Percentiles rank a stretch among this genome's conserved stretches.
phyloP scores from a whole-genome alignment of 2,113 vertebrate species.

The Psittacula cyanocephala region DNA sequence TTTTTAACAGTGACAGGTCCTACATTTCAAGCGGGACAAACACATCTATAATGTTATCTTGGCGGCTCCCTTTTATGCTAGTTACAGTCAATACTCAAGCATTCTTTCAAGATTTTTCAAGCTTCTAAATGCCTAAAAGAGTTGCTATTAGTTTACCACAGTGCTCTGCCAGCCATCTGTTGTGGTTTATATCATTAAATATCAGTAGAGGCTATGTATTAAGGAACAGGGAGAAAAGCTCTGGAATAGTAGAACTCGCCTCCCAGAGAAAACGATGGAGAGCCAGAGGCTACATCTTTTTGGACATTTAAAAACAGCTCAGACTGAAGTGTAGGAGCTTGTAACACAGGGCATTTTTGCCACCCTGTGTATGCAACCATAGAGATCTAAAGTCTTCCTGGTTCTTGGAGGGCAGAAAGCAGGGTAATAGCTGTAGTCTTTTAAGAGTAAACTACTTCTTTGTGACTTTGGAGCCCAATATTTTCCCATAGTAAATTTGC shows the following conservation, averaged over 20 bases:
- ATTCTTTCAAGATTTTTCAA: slow-evolving; percentile 2
- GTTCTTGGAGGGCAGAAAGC: neutral
- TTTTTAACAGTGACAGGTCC: neutral
- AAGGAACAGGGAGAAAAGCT: slow-evolving; percentile 9
- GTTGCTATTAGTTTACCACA: slow-evolving; percentile 24
- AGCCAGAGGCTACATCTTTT: neutral
- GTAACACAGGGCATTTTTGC: neutral
- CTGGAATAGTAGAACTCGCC: neutral
- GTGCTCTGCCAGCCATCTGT: slow-evolving; percentile 43
- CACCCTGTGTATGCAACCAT: neutral
- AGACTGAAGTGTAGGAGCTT: neutral
- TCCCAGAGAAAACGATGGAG: neutral
- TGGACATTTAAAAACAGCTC: neutral
- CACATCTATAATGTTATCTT: neutral
- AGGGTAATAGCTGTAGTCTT: neutral
- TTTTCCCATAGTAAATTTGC: slow-evolving; percentile 6
- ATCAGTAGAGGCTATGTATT: neutral
- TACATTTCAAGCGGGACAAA: neutral
- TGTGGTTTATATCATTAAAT: slow-evolving; percentile 44
- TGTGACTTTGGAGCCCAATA: neutral
- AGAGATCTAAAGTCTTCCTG: neutral
- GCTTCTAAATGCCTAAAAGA: neutral
- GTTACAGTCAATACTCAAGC: neutral
- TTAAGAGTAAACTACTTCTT: neutral
- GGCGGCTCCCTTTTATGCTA: neutral